Percentiles rank a stretch among this genome's conserved stretches.
phyloP scores from a whole-genome alignment of 1,140 invertebrate genomes.

The Coelopa frigida region DNA sequence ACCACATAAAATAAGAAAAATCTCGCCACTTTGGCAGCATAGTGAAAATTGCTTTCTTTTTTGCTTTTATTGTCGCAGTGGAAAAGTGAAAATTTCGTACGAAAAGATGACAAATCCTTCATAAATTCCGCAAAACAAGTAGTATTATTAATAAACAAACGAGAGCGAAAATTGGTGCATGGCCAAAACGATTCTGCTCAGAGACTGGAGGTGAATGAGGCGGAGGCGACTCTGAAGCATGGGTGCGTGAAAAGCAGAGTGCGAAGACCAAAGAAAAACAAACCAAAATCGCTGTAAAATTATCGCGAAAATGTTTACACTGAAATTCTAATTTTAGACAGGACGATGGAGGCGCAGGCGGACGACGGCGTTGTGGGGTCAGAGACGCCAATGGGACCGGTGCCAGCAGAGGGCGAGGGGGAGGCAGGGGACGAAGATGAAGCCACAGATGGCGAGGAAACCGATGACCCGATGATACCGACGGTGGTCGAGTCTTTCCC shows the following conservation, averaged over 20 bases:
- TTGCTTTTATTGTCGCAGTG: too few relatives aligned
- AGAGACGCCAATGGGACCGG: background rate
- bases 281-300: background rate
- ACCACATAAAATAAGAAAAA: too few relatives aligned
- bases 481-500: background rate
- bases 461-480: background rate
- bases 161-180: too few relatives aligned
- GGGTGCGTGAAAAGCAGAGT: conserved; percentile 5
- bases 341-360: background rate
- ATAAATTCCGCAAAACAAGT: too few relatives aligned
- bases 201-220: too few relatives aligned
- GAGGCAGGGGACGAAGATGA: conserved; percentile 2
- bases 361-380: background rate
- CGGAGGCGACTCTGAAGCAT: too few relatives aligned
- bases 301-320: background rate
- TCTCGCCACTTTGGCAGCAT: too few relatives aligned
- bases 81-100: too few relatives aligned
- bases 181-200: too few relatives aligned
- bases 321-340: conserved; percentile 14
- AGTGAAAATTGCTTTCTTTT: too few relatives aligned
- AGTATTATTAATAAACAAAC: too few relatives aligned
- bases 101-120: too few relatives aligned
- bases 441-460: background rate
- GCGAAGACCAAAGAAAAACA: background rate
- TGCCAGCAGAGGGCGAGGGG: conserved; percentile 1